Evolutionary conservation across 1,140 invertebrate genomes (phyloP).

Genomic region (Lanistes nyassanus): DNA sequence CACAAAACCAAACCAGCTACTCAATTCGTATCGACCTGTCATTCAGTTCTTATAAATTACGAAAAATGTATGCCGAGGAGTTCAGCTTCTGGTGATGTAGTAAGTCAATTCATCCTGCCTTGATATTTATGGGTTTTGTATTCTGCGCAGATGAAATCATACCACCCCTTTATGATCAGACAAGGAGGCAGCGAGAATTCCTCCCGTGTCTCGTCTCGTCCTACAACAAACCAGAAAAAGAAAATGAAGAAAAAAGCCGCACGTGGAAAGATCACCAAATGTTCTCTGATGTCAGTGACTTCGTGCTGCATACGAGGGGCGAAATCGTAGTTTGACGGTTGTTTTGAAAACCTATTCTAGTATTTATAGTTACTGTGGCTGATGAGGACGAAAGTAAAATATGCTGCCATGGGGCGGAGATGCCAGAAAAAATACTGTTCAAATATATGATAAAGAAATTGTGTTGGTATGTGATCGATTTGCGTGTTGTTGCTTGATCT

Average conservation of each 20-base stretch:
- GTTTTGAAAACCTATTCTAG: background rate
- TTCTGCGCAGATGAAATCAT: slow-evolving; percentile 51
- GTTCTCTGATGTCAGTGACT: background rate
- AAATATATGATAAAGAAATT: too few relatives aligned
- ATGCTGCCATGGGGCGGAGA: too few relatives aligned
- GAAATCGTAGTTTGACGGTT: background rate
- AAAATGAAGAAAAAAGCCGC: background rate
- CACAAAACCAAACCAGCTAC: background rate
- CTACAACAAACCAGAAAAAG: background rate
- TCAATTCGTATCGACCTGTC: slow-evolving; percentile 2
- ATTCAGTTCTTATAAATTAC: too few relatives aligned
- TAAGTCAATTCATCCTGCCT: too few relatives aligned
- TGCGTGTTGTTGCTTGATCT: too few relatives aligned
- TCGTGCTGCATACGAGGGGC: background rate
- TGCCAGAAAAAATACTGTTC: too few relatives aligned
- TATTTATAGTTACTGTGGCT: background rate
- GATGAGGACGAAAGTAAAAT: too few relatives aligned
- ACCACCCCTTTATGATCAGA: slow-evolving; percentile 49
- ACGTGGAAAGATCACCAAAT: background rate
- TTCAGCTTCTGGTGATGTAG: background rate
- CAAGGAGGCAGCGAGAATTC: background rate
- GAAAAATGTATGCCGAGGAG: background rate
- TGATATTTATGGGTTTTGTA: background rate
- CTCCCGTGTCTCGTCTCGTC: background rate
- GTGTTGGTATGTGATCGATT: too few relatives aligned